phyloP scores from a whole-genome alignment of 2,113 vertebrate species.

The Bos taurus region DNA sequence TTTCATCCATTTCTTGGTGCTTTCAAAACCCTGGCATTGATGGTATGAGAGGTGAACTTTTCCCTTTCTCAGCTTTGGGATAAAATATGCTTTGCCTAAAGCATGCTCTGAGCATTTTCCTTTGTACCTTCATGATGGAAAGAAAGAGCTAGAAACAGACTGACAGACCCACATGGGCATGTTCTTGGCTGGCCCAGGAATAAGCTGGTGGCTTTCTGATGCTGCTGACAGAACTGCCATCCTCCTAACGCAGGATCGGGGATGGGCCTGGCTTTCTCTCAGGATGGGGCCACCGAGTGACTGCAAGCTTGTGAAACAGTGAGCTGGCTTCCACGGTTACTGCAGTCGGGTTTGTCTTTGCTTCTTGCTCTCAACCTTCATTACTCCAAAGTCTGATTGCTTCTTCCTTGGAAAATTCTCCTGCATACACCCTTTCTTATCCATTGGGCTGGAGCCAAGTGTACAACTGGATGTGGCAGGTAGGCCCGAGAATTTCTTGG shows the following conservation, averaged over 20 bases:
- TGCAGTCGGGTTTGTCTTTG: background rate
- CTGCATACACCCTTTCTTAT: background rate
- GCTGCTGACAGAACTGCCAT: background rate
- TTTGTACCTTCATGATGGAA: conserved; percentile 45
- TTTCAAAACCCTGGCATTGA: conserved; percentile 43
- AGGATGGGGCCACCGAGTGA: background rate
- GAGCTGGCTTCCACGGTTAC: fast-evolving
- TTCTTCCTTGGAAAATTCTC: background rate
- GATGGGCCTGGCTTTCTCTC: background rate
- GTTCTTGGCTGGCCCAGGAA: background rate
- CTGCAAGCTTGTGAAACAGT: background rate
- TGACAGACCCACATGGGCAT: background rate
- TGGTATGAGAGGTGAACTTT: background rate
- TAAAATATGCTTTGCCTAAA: conserved; percentile 41
- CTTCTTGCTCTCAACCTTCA: background rate
- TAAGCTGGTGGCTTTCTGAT: background rate
- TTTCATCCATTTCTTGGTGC: conserved; percentile 35
- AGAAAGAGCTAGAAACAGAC: background rate
- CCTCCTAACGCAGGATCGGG: background rate
- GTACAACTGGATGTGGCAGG: too few relatives aligned
- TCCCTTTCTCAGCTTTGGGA: conserved; percentile 23
- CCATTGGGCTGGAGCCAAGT: too few relatives aligned
- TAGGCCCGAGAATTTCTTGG: too few relatives aligned
- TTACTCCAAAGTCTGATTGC: background rate
- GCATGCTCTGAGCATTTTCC: conserved; percentile 39